These are phyloP conservation scores for Seira ritae DNA, from an alignment of 2,888 invertebrate genomes.

Conservation along the genomic window DNA sequence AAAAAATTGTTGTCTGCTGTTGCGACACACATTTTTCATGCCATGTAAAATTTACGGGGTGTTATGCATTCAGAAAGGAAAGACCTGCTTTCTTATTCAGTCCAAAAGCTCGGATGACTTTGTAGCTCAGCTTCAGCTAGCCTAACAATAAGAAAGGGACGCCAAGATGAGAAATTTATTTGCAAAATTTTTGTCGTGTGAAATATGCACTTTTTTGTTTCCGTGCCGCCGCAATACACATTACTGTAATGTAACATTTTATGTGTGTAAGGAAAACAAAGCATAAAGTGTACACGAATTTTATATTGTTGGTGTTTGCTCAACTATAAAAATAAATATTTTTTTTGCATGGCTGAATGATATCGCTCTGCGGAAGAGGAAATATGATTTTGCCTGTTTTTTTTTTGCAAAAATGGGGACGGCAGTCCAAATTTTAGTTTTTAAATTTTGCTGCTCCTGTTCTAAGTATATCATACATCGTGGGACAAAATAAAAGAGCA, in stretches of 20 bases:
- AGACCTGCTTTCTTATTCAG: too few relatives aligned
- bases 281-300: background rate
- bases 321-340: conserved; percentile 10
- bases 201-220: conserved; percentile 18
- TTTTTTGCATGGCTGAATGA: conserved; percentile 26
- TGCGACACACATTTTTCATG: conserved; percentile 8
- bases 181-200: conserved; percentile 38
- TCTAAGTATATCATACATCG: too few relatives aligned
- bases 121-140: conserved; percentile 22
- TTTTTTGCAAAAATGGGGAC: too few relatives aligned
- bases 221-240: background rate
- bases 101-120: conserved; percentile 21
- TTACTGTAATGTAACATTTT: too few relatives aligned
- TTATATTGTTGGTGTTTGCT: background rate
- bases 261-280: background rate
- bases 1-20: conserved; percentile 1
- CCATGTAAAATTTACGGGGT: background rate
- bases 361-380: background rate
- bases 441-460: too few relatives aligned
- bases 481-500: too few relatives aligned
- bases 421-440: background rate
- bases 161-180: conserved; percentile 43
- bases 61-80: background rate
- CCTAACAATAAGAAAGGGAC: conserved; percentile 29
- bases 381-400: background rate